Evolutionary conservation across 2,797 vertebrate species (phyloP).

Genomic region (Myotis vivesi): DNA sequence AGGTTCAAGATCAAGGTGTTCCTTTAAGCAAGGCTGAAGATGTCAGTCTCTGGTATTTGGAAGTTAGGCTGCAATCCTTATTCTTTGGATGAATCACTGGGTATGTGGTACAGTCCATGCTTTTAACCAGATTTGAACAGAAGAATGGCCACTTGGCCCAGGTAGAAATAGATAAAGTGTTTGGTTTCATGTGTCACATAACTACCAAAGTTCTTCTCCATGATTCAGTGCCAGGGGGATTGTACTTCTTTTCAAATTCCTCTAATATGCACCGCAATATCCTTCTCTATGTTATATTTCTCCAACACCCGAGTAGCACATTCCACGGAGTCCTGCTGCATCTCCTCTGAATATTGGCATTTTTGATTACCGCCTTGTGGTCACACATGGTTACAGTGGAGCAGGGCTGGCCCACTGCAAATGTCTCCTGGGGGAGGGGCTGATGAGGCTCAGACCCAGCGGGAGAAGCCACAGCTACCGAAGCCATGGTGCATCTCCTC

Average conservation of each 20-base stretch:
- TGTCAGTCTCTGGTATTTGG: neutral
- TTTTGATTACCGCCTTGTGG: neutral
- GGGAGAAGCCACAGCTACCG: neutral
- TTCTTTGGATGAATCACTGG: neutral
- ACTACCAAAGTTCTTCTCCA: neutral
- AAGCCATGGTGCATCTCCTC: neutral
- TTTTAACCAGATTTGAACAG: neutral
- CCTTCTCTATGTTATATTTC: neutral
- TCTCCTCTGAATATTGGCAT: neutral
- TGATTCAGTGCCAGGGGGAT: neutral
- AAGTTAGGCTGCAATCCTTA: neutral
- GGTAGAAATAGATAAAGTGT: neutral
- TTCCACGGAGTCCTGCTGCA: neutral
- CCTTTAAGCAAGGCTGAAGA: neutral
- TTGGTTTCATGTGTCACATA: neutral
- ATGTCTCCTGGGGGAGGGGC: neutral
- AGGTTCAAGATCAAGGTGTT: neutral
- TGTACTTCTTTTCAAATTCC: neutral
- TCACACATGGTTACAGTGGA: neutral
- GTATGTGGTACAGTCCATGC: neutral
- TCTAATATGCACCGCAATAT: neutral
- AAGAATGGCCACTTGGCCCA: neutral
- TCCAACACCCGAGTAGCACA: neutral
- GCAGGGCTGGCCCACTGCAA: too few species aligned
- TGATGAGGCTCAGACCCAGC: neutral